Conservation (phyloP, 2,797 vertebrate genomes). For the Mastacembelus armatus region DNA sequence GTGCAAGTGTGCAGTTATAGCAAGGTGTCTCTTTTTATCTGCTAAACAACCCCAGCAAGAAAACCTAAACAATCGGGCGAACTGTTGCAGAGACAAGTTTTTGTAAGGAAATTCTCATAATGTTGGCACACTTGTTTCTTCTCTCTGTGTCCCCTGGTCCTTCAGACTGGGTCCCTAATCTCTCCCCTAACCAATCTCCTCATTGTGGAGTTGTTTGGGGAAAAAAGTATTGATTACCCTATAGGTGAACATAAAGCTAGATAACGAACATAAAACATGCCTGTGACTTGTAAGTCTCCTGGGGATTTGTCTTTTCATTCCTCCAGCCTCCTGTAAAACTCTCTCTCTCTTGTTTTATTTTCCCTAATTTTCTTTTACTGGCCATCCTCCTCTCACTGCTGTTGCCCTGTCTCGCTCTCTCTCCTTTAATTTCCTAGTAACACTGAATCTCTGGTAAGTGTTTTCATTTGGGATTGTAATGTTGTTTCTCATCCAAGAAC, state of each 20-base stretch:
- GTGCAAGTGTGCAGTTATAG: neutral
- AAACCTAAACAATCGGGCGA: slow-evolving; percentile 23
- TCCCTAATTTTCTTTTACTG: too few relatives aligned
- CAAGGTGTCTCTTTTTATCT: slow-evolving; percentile 17
- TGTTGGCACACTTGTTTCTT: slow-evolving; percentile 13
- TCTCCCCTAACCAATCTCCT: slow-evolving; percentile 6
- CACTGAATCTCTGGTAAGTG: slow-evolving; percentile 30
- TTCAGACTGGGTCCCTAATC: neutral
- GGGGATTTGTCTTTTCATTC: neutral
- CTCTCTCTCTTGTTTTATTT: too few relatives aligned
- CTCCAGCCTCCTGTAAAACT: too few relatives aligned
- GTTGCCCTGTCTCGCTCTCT: neutral
- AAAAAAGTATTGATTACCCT: slow-evolving; percentile 6
- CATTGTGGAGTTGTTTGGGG: slow-evolving; percentile 12
- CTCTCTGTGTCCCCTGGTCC: neutral
- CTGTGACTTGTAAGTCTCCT: neutral
- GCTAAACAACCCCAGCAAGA: slow-evolving; percentile 17
- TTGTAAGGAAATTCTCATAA: slow-evolving; percentile 38
- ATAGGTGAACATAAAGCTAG: slow-evolving; percentile 7
- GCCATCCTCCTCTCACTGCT: neutral
- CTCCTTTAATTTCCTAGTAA: slow-evolving; percentile 1
- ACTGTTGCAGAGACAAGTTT: slow-evolving; percentile 26
- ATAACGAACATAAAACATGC: slow-evolving; percentile 7
- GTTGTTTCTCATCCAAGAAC: slow-evolving; percentile 45
- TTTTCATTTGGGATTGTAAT: slow-evolving; percentile 38